Evolutionary conservation across 2,797 vertebrate genomes (phyloP).

Genomic region (Melopsittacus undulatus): DNA sequence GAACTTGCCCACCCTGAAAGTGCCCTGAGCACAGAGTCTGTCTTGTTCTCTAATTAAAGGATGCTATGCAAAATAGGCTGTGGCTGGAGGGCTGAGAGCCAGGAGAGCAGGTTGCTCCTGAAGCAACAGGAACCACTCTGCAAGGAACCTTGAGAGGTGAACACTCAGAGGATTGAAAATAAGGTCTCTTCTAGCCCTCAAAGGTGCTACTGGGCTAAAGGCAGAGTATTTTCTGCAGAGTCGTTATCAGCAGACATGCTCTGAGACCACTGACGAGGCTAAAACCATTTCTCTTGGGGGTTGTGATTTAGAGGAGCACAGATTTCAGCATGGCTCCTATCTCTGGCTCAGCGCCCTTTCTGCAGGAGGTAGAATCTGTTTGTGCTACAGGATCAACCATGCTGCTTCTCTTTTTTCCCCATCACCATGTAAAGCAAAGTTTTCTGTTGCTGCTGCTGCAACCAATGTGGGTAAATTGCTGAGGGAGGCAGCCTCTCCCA

Average conservation of each 20-base stretch:
- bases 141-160: background rate
- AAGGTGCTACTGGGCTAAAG: background rate
- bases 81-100: background rate
- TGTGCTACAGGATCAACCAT: background rate
- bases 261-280: background rate
- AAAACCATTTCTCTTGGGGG: background rate
- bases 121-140: background rate
- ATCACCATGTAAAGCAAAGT: background rate
- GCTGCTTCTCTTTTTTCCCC: background rate
- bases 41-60: constrained; percentile 36
- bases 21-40: background rate
- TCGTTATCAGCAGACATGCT: background rate
- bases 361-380: background rate
- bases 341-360: background rate
- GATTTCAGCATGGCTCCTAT: background rate
- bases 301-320: background rate
- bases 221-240: background rate
- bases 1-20: background rate
- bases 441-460: background rate
- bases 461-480: background rate
- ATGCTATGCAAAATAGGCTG: constrained; percentile 15
- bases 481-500: background rate
- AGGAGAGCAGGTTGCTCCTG: constrained; percentile 45
- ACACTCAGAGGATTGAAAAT: background rate
- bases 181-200: background rate